phyloP scores from a whole-genome alignment of 2,888 invertebrate genomes.

The Arctia plantaginis region DNA sequence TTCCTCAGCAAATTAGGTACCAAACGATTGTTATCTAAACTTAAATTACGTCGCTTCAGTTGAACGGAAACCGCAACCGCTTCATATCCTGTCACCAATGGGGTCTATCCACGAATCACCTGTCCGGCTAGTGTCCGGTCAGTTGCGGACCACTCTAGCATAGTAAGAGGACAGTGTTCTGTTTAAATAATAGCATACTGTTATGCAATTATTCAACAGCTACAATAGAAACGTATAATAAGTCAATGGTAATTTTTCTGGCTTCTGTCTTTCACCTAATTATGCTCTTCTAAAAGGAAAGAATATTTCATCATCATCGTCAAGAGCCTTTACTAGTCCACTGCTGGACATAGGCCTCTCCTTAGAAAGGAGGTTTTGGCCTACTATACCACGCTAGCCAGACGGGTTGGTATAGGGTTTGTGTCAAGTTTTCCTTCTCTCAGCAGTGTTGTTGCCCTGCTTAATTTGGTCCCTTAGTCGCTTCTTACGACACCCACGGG shows the following conservation, averaged over 20 bases:
- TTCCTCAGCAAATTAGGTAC: neutral
- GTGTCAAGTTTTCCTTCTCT: no score
- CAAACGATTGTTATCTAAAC: neutral
- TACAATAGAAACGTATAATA: neutral
- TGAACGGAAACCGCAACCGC: conserved; percentile 44
- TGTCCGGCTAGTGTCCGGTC: conserved; percentile 14
- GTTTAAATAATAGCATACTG: conserved; percentile 11
- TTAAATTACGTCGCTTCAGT: conserved; percentile 9
- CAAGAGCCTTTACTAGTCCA: no score
- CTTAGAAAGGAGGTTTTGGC: no score
- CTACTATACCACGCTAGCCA: no score
- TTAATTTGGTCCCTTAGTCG: no score
- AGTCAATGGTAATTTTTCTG: neutral
- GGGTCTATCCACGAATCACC: conserved; percentile 34
- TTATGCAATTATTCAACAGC: neutral
- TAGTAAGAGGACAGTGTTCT: conserved; percentile 10
- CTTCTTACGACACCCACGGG: no score
- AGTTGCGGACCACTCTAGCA: conserved; percentile 14
- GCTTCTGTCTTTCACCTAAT: neutral
- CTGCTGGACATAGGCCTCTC: no score
- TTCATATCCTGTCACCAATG: conserved; percentile 55
- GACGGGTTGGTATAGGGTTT: no score
- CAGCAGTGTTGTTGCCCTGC: no score
- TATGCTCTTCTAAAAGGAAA: neutral
- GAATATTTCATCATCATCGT: no score